phyloP scores from a whole-genome alignment of 2,888 invertebrate species.

The Thymelicus sylvestris region DNA sequence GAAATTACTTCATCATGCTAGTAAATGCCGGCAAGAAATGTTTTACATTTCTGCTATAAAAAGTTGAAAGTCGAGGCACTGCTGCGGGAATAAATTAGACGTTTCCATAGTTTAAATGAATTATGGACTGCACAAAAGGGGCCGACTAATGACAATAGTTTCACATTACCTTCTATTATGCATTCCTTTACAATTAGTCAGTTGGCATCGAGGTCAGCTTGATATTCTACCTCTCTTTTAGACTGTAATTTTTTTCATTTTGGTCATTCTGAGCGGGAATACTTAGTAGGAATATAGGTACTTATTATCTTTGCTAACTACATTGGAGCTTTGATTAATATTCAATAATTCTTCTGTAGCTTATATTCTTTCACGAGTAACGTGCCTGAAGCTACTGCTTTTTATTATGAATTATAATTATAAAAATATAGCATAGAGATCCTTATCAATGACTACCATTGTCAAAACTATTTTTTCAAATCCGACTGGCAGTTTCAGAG shows the following conservation, averaged over 20 bases:
- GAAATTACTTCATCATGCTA: slow-evolving; percentile 27
- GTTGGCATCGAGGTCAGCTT: slow-evolving; percentile 33
- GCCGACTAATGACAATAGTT: slow-evolving; percentile 36
- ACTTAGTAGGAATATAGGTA: too few relatives aligned
- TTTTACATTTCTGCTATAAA: slow-evolving; percentile 29
- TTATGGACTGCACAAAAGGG: slow-evolving; percentile 35
- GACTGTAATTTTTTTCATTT: too few relatives aligned
- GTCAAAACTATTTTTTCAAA: too few relatives aligned
- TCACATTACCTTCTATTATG: slow-evolving; percentile 36
- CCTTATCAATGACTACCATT: too few relatives aligned
- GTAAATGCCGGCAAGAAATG: slow-evolving; percentile 28
- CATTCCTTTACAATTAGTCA: slow-evolving; percentile 36
- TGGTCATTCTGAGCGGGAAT: too few relatives aligned
- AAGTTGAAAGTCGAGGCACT: slow-evolving; percentile 27
- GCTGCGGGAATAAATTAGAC: slow-evolving; percentile 35
- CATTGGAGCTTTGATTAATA: too few relatives aligned
- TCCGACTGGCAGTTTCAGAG: too few relatives aligned
- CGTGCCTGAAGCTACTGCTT: too few relatives aligned
- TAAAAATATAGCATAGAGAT: too few relatives aligned
- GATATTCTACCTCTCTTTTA: slow-evolving; percentile 25
- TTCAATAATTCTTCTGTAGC: too few relatives aligned
- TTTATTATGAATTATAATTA: too few relatives aligned
- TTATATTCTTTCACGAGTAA: too few relatives aligned
- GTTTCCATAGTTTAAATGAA: slow-evolving; percentile 37
- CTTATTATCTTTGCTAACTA: neutral